These are phyloP conservation scores for Drosophila pseudoobscura DNA, from an alignment of 1,140 invertebrate species.

Conservation along the genomic window DNA sequence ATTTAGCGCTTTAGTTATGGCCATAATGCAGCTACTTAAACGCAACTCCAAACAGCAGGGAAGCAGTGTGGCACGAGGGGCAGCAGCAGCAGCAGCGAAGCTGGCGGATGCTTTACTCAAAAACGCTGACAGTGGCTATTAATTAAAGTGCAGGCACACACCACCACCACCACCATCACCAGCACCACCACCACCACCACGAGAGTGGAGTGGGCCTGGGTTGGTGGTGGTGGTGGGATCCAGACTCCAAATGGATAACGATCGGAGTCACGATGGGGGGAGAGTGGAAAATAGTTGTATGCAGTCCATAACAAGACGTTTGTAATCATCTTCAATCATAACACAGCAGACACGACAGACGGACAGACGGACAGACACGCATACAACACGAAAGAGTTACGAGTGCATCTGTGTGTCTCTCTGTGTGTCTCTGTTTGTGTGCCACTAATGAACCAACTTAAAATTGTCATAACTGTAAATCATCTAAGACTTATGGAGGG, in stretches of 20 bases:
- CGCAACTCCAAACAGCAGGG: constrained; percentile 37
- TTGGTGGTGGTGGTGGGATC: constrained; percentile 14
- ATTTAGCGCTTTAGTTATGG: constrained; percentile 53
- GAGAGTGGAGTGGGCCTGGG: constrained; percentile 15
- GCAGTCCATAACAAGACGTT: constrained; percentile 74
- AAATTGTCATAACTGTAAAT: constrained; percentile 80
- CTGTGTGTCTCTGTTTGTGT: constrained; percentile 27
- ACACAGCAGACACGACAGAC: constrained; percentile 40
- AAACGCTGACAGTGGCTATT: constrained; percentile 77
- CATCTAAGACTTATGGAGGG: constrained; percentile 64
- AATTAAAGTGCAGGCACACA: constrained; percentile 69
- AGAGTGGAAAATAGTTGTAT: constrained; percentile 12
- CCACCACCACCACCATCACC: constrained; percentile 7
- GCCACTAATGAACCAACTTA: constrained; percentile 76
- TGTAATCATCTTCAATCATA: constrained; percentile 79
- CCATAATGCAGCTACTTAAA: constrained; percentile 58
- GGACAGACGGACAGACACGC: constrained; percentile 19
- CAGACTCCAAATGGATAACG: constrained; percentile 31
- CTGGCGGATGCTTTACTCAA: constrained; percentile 66
- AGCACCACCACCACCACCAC: constrained; percentile 4
- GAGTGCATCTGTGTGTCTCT: constrained; percentile 22
- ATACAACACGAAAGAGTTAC: constrained; percentile 16
- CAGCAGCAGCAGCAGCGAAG: neutral
- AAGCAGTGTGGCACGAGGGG: neutral
- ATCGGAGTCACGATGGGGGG: constrained; percentile 17